Percentiles rank a stretch among this genome's conserved stretches.
phyloP scores from a whole-genome alignment of 2,888 invertebrate species.

The Eilema caniola region DNA sequence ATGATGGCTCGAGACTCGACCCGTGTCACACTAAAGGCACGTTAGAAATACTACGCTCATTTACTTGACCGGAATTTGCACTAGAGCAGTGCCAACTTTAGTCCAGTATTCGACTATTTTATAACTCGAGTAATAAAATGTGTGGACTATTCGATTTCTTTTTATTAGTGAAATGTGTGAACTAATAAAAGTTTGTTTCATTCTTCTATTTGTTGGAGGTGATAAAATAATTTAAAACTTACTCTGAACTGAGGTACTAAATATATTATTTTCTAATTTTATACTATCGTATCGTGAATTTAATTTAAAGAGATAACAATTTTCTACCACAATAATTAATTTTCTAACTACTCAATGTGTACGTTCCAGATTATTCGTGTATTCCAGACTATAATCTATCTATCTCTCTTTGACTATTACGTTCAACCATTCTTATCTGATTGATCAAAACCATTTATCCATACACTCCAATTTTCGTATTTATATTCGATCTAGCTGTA shows the following conservation, averaged over 20 bases:
- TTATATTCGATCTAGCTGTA: too few relatives aligned
- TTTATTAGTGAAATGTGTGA: conserved; percentile 10
- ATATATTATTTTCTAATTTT: background rate
- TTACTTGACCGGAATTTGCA: conserved; percentile 37
- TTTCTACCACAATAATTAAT: background rate
- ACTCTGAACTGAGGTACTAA: background rate
- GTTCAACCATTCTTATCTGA: too few relatives aligned
- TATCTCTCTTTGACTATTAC: too few relatives aligned
- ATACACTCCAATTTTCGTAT: too few relatives aligned
- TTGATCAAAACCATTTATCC: too few relatives aligned
- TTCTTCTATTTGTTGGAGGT: conserved; percentile 13
- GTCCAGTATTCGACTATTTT: conserved; percentile 24
- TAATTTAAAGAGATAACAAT: background rate
- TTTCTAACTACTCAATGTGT: too few relatives aligned
- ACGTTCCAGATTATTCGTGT: too few relatives aligned
- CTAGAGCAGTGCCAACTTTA: conserved; percentile 31
- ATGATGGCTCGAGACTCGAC: conserved; percentile 38
- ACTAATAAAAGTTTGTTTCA: conserved; percentile 9
- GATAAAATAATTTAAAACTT: conserved; percentile 6
- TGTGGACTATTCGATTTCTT: conserved; percentile 12
- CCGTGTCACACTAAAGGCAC: conserved; percentile 38
- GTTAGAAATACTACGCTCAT: conserved; percentile 48
- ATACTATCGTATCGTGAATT: background rate
- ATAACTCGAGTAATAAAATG: conserved; percentile 17
- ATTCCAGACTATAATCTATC: too few relatives aligned